phyloP scores from a whole-genome alignment of 2,113 vertebrate species.

The Haemorhous mexicanus region DNA sequence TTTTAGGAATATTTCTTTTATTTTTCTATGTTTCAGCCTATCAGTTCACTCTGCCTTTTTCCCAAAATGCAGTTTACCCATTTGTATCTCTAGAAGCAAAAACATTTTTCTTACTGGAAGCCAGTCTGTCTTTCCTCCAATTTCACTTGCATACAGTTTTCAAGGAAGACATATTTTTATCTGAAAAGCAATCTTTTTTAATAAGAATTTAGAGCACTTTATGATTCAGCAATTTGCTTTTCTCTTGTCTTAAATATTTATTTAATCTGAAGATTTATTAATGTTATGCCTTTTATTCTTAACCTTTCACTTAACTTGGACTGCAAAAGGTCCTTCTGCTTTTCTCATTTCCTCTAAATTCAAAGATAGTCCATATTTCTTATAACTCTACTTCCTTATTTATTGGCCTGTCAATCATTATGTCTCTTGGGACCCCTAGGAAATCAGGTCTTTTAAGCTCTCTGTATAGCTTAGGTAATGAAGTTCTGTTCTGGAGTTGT shows the following conservation, averaged over 20 bases:
- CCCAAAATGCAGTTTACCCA: not conserved
- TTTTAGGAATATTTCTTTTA: not conserved
- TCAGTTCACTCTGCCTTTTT: not conserved
- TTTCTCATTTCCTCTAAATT: conserved; percentile 44
- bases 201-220: not conserved
- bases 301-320: not conserved
- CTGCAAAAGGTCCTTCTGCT: not conserved
- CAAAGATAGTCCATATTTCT: conserved; percentile 20
- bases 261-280: conserved; percentile 30
- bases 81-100: not conserved
- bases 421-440: not conserved
- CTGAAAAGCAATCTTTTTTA: not conserved
- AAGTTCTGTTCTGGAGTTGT: not conserved
- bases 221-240: conserved; percentile 6
- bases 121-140: not conserved
- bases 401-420: not conserved
- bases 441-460: conserved; percentile 7
- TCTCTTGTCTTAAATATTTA: not conserved
- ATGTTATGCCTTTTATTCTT: not conserved
- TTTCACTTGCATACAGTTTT: not conserved
- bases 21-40: not conserved
- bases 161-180: not conserved
- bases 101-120: not conserved
- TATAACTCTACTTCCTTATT: conserved; percentile 19
- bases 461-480: conserved; percentile 2